Percentiles rank a stretch among this genome's conserved stretches.
phyloP scores from a whole-genome alignment of 2,113 vertebrate species.

The Daphoenositta chrysoptera region DNA sequence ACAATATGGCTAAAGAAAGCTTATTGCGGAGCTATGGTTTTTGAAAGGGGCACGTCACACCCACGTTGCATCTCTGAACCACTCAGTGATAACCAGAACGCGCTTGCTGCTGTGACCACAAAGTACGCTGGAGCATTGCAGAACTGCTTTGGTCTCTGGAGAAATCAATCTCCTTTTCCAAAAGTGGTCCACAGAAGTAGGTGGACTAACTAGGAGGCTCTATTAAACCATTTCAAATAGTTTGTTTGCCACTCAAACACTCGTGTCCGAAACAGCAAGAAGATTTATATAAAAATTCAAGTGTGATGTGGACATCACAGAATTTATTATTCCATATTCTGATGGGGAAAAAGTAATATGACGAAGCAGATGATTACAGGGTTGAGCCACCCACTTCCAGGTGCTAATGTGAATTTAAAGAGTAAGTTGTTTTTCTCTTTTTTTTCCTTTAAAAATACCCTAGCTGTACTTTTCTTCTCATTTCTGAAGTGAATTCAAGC shows the following conservation, averaged over 20 bases:
- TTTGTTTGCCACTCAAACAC: not conserved
- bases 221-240: not conserved
- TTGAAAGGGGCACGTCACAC: not conserved
- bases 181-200: not conserved
- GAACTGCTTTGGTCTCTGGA: not conserved
- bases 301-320: not conserved
- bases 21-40: not conserved
- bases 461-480: constrained; percentile 1
- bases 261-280: not conserved
- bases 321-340: not conserved
- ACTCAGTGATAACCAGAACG: not conserved
- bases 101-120: not conserved
- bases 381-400: not conserved
- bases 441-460: not conserved
- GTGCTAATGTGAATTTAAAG: not conserved
- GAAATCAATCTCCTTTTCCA: not conserved
- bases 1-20: not conserved
- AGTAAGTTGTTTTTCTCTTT: not conserved
- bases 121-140: not conserved
- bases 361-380: not conserved
- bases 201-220: not conserved
- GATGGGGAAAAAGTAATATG: not conserved
- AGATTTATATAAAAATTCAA: not conserved
- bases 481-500: constrained; percentile 47
- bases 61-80: not conserved